phyloP scores from a whole-genome alignment of 2,113 vertebrate genomes.

The Peucedramus taeniatus region DNA sequence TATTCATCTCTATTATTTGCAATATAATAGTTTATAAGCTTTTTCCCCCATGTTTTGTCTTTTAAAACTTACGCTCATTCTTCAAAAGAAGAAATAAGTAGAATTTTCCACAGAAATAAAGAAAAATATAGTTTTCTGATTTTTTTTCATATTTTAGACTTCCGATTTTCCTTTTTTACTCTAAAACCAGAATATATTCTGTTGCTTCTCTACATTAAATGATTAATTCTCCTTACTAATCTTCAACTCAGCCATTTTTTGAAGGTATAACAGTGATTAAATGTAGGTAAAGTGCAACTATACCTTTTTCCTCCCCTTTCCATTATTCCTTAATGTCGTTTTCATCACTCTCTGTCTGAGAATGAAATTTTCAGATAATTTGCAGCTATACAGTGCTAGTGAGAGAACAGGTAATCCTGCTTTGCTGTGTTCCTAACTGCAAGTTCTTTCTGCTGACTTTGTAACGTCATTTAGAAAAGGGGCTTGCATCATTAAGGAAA shows the following conservation, averaged over 20 bases:
- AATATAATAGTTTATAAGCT: not conserved
- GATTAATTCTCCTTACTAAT: not conserved
- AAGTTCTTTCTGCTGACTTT: not conserved
- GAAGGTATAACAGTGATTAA: not conserved
- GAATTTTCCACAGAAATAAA: not conserved
- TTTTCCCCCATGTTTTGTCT: not conserved
- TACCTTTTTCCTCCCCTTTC: not conserved
- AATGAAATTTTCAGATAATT: not conserved
- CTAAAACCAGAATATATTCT: not conserved
- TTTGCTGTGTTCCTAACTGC: not conserved
- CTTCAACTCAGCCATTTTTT: not conserved
- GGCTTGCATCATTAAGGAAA: not conserved
- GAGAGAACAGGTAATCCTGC: not conserved
- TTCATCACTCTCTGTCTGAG: not conserved
- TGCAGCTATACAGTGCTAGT: not conserved
- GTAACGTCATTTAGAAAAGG: not conserved
- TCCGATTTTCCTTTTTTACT: not conserved
- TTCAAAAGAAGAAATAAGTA: not conserved
- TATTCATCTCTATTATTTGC: not conserved
- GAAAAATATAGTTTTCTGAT: not conserved
- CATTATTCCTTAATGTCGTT: not conserved
- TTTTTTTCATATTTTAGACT: not conserved
- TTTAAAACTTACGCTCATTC: not conserved
- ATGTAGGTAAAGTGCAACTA: not conserved
- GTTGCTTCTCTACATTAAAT: not conserved